Evolutionary conservation across 2,113 vertebrate species (phyloP), one percentile per base, ranked within the genome.

Genomic region (Actenoides hombroni): DNA sequence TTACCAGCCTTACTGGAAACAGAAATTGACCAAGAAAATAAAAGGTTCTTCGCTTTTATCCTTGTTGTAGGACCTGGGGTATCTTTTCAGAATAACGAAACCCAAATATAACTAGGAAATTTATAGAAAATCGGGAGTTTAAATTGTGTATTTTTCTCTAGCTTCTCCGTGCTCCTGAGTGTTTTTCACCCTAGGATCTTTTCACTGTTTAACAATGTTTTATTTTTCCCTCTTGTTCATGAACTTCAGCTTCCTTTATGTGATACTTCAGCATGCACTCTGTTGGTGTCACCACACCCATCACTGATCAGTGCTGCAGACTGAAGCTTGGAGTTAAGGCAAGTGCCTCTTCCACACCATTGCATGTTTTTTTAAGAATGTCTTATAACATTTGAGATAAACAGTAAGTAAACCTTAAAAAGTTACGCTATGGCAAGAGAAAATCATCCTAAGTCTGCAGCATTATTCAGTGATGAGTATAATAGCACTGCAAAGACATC

Each of bases 281-380:
- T 96, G 71, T 94, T 97, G 95, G 90, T 96, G 92, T 97, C 95
- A 97, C 92, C 95, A 96, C 95, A 96, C 95, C 79, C 90, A 90
- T 96, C 95, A 95, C 95, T 96, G 95, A 93, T 96, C 95, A 96
- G 82, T 96, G 93, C 95, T 96, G 95, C 95, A 97, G 90, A 96
- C 80, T 96, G 95, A 97, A 95, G 90, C 96, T 96, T 97, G 95
- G 93, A 96, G 85, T 93, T 96, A 96, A 96, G 94, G 95, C 95
- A 96, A 95, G 93, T 97, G 96, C 92, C 96, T 96, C 95, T 97
- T 96, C 95, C 93, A 94, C 95, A 96, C 79, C 85, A 68, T 88
- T 97, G 95, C 90, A 95, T 95, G 92, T 86, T 29, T 84, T n/a
- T 83, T 67, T 75, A 35, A 2, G 20, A 74, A 95, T 93, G 82